Percentiles rank a stretch among this genome's conserved stretches.
These are phyloP conservation scores for Ichneumon xanthorius DNA, from an alignment of 2,888 invertebrate species.

Conservation along the genomic window DNA sequence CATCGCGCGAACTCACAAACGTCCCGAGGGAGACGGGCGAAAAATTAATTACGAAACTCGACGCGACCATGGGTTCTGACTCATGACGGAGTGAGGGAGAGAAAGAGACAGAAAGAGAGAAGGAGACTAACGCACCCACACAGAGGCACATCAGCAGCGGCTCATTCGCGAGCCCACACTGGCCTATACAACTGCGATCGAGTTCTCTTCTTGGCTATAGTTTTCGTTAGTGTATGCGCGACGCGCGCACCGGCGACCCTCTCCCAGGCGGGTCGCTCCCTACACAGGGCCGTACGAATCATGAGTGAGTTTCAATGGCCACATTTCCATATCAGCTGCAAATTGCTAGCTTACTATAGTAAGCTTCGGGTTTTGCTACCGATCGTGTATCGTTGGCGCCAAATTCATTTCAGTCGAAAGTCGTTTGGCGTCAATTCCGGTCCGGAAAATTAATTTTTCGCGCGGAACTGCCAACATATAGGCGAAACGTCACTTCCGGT, in stretches of 20 bases:
- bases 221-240: not conserved
- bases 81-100: slow-evolving; percentile 74
- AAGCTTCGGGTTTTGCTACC: too few species aligned
- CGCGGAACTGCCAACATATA: not conserved
- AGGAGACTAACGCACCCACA: slow-evolving; percentile 54
- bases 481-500: not conserved
- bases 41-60: slow-evolving; percentile 78
- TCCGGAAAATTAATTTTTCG: not conserved
- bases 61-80: slow-evolving; percentile 79
- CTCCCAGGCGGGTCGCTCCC: not conserved
- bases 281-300: slow-evolving; percentile 2
- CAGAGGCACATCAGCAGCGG: not conserved
- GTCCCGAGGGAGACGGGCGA: slow-evolving; percentile 47
- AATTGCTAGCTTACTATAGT: not conserved
- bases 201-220: not conserved
- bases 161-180: slow-evolving; percentile 10
- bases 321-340: not conserved
- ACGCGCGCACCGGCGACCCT: slow-evolving; percentile 11
- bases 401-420: too few species aligned
- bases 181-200: not conserved
- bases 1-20: slow-evolving; percentile 52
- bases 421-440: too few species aligned
- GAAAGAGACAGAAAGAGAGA: slow-evolving; percentile 27
- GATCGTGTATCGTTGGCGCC: too few species aligned
- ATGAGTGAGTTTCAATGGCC: not conserved